Evolutionary conservation across 2,888 invertebrate species (phyloP).

Genomic region (Heliothis peltigera): DNA sequence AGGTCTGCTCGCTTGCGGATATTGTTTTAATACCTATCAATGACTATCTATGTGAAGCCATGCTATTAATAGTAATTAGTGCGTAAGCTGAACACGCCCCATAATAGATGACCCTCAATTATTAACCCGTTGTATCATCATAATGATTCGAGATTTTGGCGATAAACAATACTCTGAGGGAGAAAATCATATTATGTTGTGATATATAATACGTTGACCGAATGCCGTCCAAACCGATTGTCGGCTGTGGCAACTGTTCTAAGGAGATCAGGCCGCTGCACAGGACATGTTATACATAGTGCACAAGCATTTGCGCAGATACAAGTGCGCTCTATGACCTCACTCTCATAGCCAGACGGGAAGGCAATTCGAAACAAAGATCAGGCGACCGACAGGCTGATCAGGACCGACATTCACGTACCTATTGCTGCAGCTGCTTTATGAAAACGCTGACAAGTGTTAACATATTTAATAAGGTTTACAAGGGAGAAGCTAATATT

Average conservation of each 20-base stretch:
- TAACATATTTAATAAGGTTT: neutral
- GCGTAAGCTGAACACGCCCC: conserved; percentile 17
- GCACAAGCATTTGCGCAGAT: no score
- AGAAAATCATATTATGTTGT: neutral
- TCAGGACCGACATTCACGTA: no score
- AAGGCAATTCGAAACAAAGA: no score
- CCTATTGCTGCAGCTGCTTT: no score
- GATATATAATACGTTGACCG: neutral
- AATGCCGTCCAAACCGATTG: no score
- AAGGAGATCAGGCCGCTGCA: no score
- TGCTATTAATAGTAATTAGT: conserved; percentile 15
- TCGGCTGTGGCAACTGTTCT: no score
- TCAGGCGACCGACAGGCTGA: no score
- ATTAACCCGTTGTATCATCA: conserved; percentile 16
- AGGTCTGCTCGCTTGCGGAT: neutral
- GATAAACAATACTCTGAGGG: neutral
- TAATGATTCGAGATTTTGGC: neutral
- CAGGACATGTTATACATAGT: no score
- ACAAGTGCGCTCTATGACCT: no score
- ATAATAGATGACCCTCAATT: conserved; percentile 33
- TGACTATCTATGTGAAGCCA: conserved; percentile 8
- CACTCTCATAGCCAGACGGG: no score
- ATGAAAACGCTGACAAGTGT: no score
- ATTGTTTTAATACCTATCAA: conserved; percentile 29
- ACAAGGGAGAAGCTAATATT: conserved; percentile 9